Base-by-base conservation (phyloP, 2,797 vertebrate species). In the Urocyon cinereoargenteus region DNA sequence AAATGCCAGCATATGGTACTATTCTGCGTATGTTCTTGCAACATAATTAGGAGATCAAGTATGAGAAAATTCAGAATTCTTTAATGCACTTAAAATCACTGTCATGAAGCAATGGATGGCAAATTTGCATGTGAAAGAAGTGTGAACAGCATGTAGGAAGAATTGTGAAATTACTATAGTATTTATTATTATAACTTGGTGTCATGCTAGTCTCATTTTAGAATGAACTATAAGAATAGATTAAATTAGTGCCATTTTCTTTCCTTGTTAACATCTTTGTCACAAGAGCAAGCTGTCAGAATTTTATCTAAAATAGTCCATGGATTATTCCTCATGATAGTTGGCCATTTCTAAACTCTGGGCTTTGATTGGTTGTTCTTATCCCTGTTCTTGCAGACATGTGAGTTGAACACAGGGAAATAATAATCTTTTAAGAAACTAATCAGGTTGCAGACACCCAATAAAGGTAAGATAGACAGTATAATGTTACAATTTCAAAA, bases 131-230 rank as follows among this genome's bases (percentile, higher is more conserved):
- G 98, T 99, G 98, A 99, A 99, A 99, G 96, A 97, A 90, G 96
- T 90, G 97, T 95, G 98, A 99, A 97, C 98, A 97, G 98, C 98
- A 94, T 98, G 98, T 98, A 98, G 98, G 98, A 98, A 98, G 98
- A 99, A 99, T 94, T 98, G 98, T 99, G 98, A 99, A 99, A 99
- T 99, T 99, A 99, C 98, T 98, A 97, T 97, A 98, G 98, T 99
- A 99, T 99, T 99, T 99, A 99, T 99, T 99, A 99, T 99, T 99
- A 99, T 98, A 99, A 99, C 99, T 98, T 98, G 98, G 98, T 99
- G 98, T 98, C 98, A 99, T 99, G 98, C 98, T 98, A 98, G 98
- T 97, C 98, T 99, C 98, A 98, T 99, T 99, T 99, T 98, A 98
- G 97, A 98, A 98, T 98, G 98, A 99, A 98, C 98, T 97, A 85